Percentiles rank a stretch among this genome's conserved stretches.
Evolutionary conservation across 2,888 invertebrate genomes (phyloP).

Genomic region (Diarsia rubi): DNA sequence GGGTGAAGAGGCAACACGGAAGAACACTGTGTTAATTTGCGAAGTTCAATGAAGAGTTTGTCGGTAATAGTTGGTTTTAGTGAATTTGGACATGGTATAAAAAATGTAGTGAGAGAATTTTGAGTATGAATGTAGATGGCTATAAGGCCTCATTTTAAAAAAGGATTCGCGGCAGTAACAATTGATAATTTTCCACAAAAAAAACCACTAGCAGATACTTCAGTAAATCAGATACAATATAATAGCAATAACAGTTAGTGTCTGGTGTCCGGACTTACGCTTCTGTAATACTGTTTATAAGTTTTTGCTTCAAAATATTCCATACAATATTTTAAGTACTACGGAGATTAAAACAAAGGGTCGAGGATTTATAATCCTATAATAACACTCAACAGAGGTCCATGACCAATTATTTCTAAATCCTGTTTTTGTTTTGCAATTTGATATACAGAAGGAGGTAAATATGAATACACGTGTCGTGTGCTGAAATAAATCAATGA

Average conservation of each 20-base stretch:
- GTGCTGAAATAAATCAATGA: not conserved
- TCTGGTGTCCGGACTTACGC: not conserved
- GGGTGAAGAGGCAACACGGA: not conserved
- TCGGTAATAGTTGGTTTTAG: not conserved
- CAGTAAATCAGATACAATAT: not conserved
- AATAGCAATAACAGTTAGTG: not conserved
- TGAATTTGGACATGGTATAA: not conserved
- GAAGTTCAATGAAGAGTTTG: not conserved
- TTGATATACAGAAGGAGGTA: not conserved
- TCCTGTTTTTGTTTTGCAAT: not conserved
- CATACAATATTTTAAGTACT: slow-evolving; percentile 5
- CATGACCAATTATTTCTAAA: not conserved
- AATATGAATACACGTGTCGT: not conserved
- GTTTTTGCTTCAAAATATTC: slow-evolving; percentile 11
- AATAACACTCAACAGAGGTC: not conserved
- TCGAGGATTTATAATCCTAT: slow-evolving; percentile 5
- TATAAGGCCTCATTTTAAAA: too few relatives aligned
- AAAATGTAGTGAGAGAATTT: too few relatives aligned
- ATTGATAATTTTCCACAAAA: not conserved
- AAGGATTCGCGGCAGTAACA: too few relatives aligned
- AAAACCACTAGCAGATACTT: not conserved
- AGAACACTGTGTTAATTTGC: not conserved
- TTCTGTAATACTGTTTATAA: not conserved
- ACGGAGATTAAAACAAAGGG: not conserved
- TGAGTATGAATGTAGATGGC: too few relatives aligned